Conservation (phyloP, 2,888 invertebrate genomes). For the Cremastobaeus sp. region DNA sequence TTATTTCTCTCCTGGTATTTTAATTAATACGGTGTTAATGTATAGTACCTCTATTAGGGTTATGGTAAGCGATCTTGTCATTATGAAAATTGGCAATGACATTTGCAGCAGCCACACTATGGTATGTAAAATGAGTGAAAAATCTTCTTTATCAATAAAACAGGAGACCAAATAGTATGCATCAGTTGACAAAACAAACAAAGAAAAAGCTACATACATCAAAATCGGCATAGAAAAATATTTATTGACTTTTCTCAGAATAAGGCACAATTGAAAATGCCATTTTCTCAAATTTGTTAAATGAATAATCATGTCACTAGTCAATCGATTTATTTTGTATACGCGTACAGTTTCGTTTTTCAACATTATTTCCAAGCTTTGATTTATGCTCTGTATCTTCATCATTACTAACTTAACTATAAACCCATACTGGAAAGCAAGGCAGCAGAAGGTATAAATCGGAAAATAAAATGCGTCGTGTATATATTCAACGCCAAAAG, state of each 20-base stretch:
- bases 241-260: neutral
- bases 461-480: slow-evolving; percentile 1
- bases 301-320: neutral
- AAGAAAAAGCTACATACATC: neutral
- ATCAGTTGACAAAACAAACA: slow-evolving; percentile 5
- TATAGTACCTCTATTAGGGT: slow-evolving; percentile 14
- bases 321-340: too few species aligned
- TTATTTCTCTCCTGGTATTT: too few species aligned
- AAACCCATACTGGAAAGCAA: slow-evolving; percentile 1
- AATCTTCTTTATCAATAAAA: neutral
- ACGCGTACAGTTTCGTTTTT: too few species aligned
- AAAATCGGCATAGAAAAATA: slow-evolving; percentile 2
- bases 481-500: slow-evolving; percentile 1
- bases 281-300: neutral
- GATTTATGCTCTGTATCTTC: neutral
- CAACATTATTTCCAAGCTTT: neutral
- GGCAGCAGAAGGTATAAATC: slow-evolving; percentile 6
- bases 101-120: slow-evolving; percentile 3
- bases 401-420: neutral
- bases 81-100: neutral
- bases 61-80: neutral
- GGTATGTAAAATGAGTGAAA: neutral
- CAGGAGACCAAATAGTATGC: neutral
- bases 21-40: too few species aligned
- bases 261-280: neutral